Conservation (phyloP, 2,888 invertebrate species). For the Aphodius granarius region DNA sequence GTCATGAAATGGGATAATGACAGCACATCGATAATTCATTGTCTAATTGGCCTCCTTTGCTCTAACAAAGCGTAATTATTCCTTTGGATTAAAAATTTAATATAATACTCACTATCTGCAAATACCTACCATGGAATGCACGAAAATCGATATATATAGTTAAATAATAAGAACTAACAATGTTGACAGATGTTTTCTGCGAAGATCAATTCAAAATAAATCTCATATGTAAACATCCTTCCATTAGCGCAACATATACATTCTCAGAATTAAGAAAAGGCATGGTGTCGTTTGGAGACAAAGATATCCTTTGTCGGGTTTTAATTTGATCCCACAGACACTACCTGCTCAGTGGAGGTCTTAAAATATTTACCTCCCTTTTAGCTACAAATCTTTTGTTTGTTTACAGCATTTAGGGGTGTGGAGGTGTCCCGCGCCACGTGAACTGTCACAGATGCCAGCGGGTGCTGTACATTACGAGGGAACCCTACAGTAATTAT, state of each 20-base stretch:
- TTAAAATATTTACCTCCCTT: neutral
- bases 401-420: constrained; percentile 11
- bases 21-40: neutral
- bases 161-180: neutral
- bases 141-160: neutral
- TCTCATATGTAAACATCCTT: neutral
- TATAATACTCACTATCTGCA: neutral
- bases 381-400: constrained; percentile 4
- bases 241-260: neutral
- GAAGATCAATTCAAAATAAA: neutral
- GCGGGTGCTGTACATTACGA: neutral
- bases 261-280: neutral
- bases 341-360: neutral
- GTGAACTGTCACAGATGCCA: neutral
- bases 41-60: neutral
- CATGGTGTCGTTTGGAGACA: neutral
- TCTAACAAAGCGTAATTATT: neutral
- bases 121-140: neutral
- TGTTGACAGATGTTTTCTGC: neutral
- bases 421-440: neutral
- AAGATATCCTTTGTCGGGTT: neutral
- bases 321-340: neutral
- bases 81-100: neutral
- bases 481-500: neutral
- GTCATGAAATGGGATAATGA: neutral